These are phyloP conservation scores for Orthosia gothica DNA, from an alignment of 2,888 invertebrate species.

Conservation along the genomic window DNA sequence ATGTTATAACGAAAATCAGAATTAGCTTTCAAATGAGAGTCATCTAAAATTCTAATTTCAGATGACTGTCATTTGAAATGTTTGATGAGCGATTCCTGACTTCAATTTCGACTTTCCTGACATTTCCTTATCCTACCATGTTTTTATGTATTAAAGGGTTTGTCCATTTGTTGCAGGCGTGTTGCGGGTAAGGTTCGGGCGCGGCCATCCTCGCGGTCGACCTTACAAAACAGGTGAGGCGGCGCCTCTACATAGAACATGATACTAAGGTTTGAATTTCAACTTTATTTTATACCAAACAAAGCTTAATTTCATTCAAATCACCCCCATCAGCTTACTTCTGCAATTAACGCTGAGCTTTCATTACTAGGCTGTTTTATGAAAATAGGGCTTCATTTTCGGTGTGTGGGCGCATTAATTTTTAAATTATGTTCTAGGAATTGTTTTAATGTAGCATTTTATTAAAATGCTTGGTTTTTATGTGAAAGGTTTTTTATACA, in stretches of 20 bases:
- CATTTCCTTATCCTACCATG: background rate
- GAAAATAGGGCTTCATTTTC: conserved; percentile 72
- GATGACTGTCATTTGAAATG: background rate
- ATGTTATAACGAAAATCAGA: background rate
- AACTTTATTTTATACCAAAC: conserved; percentile 78
- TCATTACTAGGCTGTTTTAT: conserved; percentile 74
- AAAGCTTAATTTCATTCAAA: conserved; percentile 61
- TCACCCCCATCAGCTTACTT: conserved; percentile 49
- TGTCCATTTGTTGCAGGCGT: conserved; percentile 83
- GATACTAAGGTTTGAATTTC: conserved; percentile 90
- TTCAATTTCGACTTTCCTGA: background rate
- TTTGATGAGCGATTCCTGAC: background rate
- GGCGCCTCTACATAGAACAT: conserved; percentile 90
- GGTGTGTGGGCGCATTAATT: conserved; percentile 68
- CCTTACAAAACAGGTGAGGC: conserved; percentile 91
- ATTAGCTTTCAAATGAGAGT: background rate
- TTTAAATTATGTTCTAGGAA: conserved; percentile 69
- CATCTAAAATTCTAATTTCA: background rate
- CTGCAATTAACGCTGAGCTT: conserved; percentile 74
- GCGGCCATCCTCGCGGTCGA: conserved; percentile 88
- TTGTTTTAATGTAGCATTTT: conserved; percentile 64
- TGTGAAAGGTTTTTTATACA: conserved; percentile 35
- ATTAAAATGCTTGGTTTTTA: conserved; percentile 59
- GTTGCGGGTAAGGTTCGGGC: conserved; percentile 87
- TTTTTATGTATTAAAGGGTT: conserved; percentile 51